Percentiles rank a stretch among this genome's conserved stretches.
These are phyloP conservation scores for Ips nitidus DNA, from an alignment of 1,140 invertebrate species.

Conservation along the genomic window DNA sequence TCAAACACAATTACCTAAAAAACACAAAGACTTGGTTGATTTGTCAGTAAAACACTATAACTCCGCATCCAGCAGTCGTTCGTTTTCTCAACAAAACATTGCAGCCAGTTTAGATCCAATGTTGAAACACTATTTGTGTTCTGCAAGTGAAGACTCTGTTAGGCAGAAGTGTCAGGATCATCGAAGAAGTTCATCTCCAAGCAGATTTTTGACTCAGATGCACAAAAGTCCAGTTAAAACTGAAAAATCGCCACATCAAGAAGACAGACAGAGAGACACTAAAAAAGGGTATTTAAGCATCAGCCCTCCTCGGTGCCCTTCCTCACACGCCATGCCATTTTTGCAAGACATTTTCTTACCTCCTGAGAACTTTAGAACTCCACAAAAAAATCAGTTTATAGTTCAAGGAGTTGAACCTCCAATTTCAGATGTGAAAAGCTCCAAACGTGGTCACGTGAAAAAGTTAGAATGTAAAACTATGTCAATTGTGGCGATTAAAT, in stretches of 20 bases:
- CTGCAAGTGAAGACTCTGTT: slow-evolving; percentile 5
- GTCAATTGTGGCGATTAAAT: slow-evolving; percentile 32
- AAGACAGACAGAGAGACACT: too few species aligned
- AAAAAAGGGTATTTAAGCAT: too few species aligned
- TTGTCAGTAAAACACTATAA: neutral
- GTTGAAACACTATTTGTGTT: neutral
- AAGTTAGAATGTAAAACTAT: slow-evolving; percentile 39
- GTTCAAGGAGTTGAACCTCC: slow-evolving; percentile 41
- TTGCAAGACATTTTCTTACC: slow-evolving; percentile 16
- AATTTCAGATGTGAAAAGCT: slow-evolving; percentile 29
- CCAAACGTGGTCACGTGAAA: slow-evolving; percentile 3
- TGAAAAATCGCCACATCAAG: too few species aligned
- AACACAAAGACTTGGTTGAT: neutral
- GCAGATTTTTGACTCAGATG: neutral
- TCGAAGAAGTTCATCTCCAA: neutral
- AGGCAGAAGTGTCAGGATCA: neutral
- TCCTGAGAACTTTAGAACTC: slow-evolving; percentile 10
- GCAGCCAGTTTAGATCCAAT: neutral
- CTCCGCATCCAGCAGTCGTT: neutral
- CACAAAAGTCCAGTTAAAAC: neutral
- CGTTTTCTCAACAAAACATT: slow-evolving; percentile 3
- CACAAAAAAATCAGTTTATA: slow-evolving; percentile 14
- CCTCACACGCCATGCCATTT: neutral
- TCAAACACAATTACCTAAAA: neutral
- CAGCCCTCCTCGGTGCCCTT: too few species aligned